Conservation (phyloP, 2,113 vertebrate species). For the Gnathonemus longibarbis region DNA sequence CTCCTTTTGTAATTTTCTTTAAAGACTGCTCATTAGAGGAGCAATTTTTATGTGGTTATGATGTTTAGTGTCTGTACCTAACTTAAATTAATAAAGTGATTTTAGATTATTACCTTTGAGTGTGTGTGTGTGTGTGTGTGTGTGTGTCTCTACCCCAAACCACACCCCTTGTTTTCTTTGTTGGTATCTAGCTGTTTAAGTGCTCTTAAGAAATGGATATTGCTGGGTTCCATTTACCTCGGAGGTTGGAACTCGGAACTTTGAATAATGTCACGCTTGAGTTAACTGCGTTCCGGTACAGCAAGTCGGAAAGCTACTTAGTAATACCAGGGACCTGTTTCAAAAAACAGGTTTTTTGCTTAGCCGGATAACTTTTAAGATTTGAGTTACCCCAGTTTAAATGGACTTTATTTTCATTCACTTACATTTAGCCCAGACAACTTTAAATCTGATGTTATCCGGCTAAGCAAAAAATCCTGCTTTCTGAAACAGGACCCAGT, state of each 20-base stretch:
- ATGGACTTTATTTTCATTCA: not conserved
- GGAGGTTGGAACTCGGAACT: not conserved
- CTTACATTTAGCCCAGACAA: not conserved
- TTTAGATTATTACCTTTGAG: slow-evolving; percentile 63
- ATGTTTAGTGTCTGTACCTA: slow-evolving; percentile 73
- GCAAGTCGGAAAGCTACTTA: not conserved
- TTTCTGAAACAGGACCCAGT: not conserved
- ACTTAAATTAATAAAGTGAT: slow-evolving; percentile 79
- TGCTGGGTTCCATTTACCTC: not conserved
- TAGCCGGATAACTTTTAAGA: not conserved
- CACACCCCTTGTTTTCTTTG: not conserved
- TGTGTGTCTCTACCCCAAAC: not conserved
- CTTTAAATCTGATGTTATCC: not conserved
- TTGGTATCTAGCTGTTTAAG: not conserved
- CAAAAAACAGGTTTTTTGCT: not conserved
- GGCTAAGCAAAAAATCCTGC: not conserved
- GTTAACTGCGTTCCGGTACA: not conserved
- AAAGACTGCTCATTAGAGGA: slow-evolving; percentile 55
- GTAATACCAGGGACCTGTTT: not conserved
- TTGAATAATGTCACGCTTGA: not conserved
- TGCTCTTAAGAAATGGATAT: not conserved
- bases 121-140: not conserved
- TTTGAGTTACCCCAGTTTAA: not conserved
- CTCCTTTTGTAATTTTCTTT: slow-evolving; percentile 54
- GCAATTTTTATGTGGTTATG: slow-evolving; percentile 58